These are phyloP conservation scores for Synanthedon vespiformis DNA, from an alignment of 2,888 invertebrate species.

Conservation along the genomic window DNA sequence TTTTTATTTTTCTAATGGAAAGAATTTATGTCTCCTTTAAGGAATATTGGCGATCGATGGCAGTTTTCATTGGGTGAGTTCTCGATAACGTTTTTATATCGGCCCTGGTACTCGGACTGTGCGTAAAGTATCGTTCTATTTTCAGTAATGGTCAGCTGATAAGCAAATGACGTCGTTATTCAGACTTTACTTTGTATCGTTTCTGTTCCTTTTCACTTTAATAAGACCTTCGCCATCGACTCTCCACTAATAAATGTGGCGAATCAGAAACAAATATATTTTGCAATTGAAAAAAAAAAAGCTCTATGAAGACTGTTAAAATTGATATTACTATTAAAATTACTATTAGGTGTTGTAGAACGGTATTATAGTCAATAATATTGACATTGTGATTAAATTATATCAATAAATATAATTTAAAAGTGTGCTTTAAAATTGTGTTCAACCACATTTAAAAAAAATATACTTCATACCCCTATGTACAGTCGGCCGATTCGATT, in stretches of 20 bases:
- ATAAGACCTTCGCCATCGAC: background rate
- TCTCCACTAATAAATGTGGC: background rate
- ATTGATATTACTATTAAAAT: too few species aligned
- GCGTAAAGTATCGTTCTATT: conserved; percentile 67
- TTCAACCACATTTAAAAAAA: too few species aligned
- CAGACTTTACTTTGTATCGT: conserved; percentile 58
- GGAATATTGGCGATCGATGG: conserved; percentile 59
- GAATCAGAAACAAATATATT: too few species aligned
- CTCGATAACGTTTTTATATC: conserved; percentile 65
- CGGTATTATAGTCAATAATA: too few species aligned
- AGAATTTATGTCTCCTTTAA: conserved; percentile 60
- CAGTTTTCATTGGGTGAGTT: conserved; percentile 48
- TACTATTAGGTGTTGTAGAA: too few species aligned
- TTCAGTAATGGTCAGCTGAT: conserved; percentile 70
- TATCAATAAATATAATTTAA: too few species aligned
- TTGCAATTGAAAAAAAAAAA: too few species aligned
- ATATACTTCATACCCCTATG: too few species aligned
- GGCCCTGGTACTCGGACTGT: conserved; percentile 53
- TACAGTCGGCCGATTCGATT: too few species aligned
- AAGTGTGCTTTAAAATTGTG: too few species aligned
- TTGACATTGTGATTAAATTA: too few species aligned
- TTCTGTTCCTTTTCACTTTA: conserved; percentile 32
- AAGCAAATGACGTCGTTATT: conserved; percentile 68
- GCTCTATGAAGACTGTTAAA: too few species aligned
- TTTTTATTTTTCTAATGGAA: conserved; percentile 65